These are phyloP conservation scores for Caranx ignobilis DNA, from an alignment of 2,113 vertebrate genomes.

Conservation along the genomic window DNA sequence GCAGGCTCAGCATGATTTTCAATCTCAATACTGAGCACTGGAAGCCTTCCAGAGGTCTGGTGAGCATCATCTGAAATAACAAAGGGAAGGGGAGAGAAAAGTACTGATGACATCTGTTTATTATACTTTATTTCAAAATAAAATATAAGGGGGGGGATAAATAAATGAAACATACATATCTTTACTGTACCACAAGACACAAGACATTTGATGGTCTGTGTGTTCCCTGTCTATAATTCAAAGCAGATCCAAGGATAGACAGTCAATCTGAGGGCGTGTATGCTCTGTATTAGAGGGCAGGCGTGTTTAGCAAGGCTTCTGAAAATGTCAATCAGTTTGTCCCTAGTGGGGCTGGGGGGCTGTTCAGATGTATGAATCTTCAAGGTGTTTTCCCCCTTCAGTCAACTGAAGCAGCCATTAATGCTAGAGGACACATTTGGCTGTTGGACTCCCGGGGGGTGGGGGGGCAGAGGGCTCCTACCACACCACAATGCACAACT, in stretches of 20 bases:
- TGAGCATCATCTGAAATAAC: slow-evolving; percentile 37
- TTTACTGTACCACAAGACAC: neutral
- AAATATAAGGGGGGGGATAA: neutral
- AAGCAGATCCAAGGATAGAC: slow-evolving; percentile 33
- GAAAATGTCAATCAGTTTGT: slow-evolving; percentile 75
- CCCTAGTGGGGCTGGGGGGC: slow-evolving; percentile 60
- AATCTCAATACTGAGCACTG: slow-evolving; percentile 39
- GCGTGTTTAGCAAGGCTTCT: slow-evolving; percentile 63
- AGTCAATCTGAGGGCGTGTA: slow-evolving; percentile 30
- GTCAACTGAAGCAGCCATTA: slow-evolving; percentile 74
- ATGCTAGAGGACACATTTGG: slow-evolving; percentile 81
- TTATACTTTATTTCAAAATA: slow-evolving; percentile 17
- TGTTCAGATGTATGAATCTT: slow-evolving; percentile 75
- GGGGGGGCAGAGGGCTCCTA: slow-evolving; percentile 64
- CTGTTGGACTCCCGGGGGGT: slow-evolving; percentile 70
- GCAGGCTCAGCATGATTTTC: slow-evolving; percentile 60
- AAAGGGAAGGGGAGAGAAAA: slow-evolving; percentile 12
- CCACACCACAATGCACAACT: slow-evolving; percentile 70
- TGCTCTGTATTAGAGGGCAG: slow-evolving; percentile 55
- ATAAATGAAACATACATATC: neutral
- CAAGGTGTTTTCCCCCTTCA: slow-evolving; percentile 80
- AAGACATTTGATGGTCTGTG: neutral
- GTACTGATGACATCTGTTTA: neutral
- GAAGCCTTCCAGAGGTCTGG: slow-evolving; percentile 28
- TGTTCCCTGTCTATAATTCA: slow-evolving; percentile 24